Base-by-base conservation (phyloP, 1,140 invertebrate species). In the Temnothorax nylanderi region DNA sequence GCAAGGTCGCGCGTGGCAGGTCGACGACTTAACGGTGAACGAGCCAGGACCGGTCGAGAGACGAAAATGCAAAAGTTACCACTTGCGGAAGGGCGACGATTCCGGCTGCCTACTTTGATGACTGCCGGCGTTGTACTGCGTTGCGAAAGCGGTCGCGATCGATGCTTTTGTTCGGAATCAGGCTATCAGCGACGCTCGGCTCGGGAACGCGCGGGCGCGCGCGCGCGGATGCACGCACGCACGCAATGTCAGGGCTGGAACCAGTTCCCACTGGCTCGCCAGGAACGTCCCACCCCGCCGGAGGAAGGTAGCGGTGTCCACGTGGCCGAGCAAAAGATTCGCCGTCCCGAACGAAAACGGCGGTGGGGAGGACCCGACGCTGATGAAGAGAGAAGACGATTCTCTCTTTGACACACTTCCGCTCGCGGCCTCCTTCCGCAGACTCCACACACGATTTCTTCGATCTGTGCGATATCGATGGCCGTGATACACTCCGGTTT, bases 211-310 rank as follows among this genome's bases (percentile, higher is more conserved):
- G 51, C 21, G 47, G 26, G 26, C 26, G 26, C 44, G 62, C 32
- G 49, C 49, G 69, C 11, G 13, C 13, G 51, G 32, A 44, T 26
- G 69, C 1, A 41, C 80, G 91, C 90, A 91, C 92, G 91, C 91
- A 90, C 91, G 90, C 94, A 95, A 95, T 94, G 94, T 95, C 95
- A 95, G 86, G 94, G 94, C 92, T 58, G 72, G 11, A 87, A 84
- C 76, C 64, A 6, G 88, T 85, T 90, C 13, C 21, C 18, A n/a
- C 1, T 58, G 13, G n/a, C 5, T 21, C n/a, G 76, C 62, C 78
- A 26, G 44, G 44, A 64, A 72, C 47, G 18, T n/a, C 26, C 16
- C 47, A 21, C 18, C 44, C 60, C 62, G 47, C 6, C 64, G 56
- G 13, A 69, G 0, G 41, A 37, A 47, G 10, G 41, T 72, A 72